These are phyloP conservation scores for Mythimna impura DNA, from an alignment of 2,888 invertebrate genomes.

Conservation along the genomic window DNA sequence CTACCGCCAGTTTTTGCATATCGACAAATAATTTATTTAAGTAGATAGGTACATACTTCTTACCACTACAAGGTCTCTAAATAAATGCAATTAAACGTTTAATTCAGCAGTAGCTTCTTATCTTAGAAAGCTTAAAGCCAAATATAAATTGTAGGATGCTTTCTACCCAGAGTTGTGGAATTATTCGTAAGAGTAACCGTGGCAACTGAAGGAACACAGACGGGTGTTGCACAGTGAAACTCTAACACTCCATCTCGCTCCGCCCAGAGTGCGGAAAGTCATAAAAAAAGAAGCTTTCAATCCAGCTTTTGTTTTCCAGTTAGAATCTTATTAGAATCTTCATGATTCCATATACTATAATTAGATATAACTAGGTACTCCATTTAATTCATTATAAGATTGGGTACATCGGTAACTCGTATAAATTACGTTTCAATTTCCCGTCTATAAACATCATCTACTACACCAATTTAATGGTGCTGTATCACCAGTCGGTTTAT, in stretches of 20 bases:
- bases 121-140: not conserved
- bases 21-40: not conserved
- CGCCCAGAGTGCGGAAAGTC: too few relatives aligned
- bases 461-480: constrained; percentile 35
- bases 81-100: not conserved
- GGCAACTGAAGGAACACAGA: too few relatives aligned
- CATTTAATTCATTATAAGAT: not conserved
- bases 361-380: not conserved
- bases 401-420: not conserved
- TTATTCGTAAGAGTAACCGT: too few relatives aligned
- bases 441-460: not conserved
- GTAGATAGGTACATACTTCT: not conserved
- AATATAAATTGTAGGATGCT: not conserved
- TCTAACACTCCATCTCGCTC: too few relatives aligned
- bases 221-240: too few relatives aligned
- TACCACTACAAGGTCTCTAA: not conserved
- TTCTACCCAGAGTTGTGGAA: too few relatives aligned
- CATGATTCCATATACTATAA: not conserved
- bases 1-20: not conserved
- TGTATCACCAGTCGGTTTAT: constrained; percentile 34
- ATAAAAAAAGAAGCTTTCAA: not conserved
- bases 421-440: not conserved
- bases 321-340: constrained; percentile 38
- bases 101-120: not conserved
- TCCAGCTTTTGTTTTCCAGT: constrained; percentile 4